These are phyloP conservation scores for Cariama cristata DNA, from an alignment of 2,113 vertebrate genomes.

Conservation along the genomic window DNA sequence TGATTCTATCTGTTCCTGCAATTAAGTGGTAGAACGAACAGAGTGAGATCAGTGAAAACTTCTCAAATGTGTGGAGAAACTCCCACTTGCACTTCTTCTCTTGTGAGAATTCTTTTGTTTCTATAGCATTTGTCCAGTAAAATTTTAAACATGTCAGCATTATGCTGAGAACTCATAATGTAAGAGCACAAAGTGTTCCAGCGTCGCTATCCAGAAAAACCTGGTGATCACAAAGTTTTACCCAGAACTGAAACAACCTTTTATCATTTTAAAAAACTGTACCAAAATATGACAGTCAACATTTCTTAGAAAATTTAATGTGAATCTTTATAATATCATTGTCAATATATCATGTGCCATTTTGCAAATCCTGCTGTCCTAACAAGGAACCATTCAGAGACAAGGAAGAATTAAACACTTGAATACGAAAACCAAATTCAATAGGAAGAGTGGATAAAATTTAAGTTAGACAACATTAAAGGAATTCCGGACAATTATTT, in stretches of 20 bases:
- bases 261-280: not conserved
- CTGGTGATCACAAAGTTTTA: not conserved
- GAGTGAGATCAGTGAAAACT: not conserved
- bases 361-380: not conserved
- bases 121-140: not conserved
- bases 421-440: not conserved
- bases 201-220: not conserved
- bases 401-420: not conserved
- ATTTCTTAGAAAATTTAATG: not conserved
- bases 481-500: not conserved
- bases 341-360: accelerated
- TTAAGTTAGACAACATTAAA: not conserved
- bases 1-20: not conserved
- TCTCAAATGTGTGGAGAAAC: not conserved
- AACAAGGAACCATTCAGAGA: not conserved
- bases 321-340: not conserved
- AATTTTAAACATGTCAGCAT: not conserved
- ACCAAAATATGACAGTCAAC: not conserved
- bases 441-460: not conserved
- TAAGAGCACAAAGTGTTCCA: not conserved
- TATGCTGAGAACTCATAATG: not conserved
- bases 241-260: not conserved
- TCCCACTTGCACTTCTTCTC: not conserved
- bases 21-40: not conserved
- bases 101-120: not conserved